A percentile compares a stretch with the other conserved stretches of the same genome.
phyloP scores from a whole-genome alignment of 2,113 vertebrate species.

The Pimephales promelas region DNA sequence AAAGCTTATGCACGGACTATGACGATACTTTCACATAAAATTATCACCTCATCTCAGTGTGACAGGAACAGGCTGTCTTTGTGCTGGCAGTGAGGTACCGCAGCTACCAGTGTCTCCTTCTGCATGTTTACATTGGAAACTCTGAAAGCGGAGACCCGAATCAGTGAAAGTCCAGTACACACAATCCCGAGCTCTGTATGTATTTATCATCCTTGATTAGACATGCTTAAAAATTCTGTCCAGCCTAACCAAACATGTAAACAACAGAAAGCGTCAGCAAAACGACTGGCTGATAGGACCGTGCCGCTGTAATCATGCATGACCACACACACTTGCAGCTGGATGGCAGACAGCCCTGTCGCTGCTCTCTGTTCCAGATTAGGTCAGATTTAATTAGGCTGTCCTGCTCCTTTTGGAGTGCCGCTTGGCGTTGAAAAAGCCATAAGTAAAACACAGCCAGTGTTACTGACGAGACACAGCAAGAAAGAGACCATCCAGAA shows the following conservation, averaged over 20 bases:
- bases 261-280: slow-evolving; percentile 61
- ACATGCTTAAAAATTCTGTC: slow-evolving; percentile 20
- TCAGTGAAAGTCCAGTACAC: slow-evolving; percentile 3
- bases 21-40: slow-evolving; percentile 60
- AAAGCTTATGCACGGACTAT: slow-evolving; percentile 57
- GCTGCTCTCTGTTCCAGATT: slow-evolving; percentile 65
- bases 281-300: slow-evolving; percentile 55
- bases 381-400: slow-evolving; percentile 79
- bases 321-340: slow-evolving; percentile 63
- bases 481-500: slow-evolving; percentile 53
- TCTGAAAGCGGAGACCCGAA: not conserved
- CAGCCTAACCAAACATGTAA: slow-evolving; percentile 57
- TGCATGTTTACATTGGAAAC: slow-evolving; percentile 51
- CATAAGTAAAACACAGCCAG: slow-evolving; percentile 70
- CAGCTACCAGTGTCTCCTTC: slow-evolving; percentile 52
- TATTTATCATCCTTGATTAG: not conserved
- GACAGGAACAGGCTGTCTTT: slow-evolving; percentile 61
- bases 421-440: slow-evolving; percentile 72
- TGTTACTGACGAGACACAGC: slow-evolving; percentile 58
- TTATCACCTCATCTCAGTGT: slow-evolving; percentile 65
- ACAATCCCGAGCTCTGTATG: slow-evolving; percentile 7
- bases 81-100: slow-evolving; percentile 54
- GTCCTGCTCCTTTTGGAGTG: slow-evolving; percentile 71
- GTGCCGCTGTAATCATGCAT: slow-evolving; percentile 48
- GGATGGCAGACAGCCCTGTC: slow-evolving; percentile 67